Percentiles rank a stretch among this genome's conserved stretches.
phyloP scores from a whole-genome alignment of 2,113 vertebrate genomes.

The Ameiurus melas region DNA sequence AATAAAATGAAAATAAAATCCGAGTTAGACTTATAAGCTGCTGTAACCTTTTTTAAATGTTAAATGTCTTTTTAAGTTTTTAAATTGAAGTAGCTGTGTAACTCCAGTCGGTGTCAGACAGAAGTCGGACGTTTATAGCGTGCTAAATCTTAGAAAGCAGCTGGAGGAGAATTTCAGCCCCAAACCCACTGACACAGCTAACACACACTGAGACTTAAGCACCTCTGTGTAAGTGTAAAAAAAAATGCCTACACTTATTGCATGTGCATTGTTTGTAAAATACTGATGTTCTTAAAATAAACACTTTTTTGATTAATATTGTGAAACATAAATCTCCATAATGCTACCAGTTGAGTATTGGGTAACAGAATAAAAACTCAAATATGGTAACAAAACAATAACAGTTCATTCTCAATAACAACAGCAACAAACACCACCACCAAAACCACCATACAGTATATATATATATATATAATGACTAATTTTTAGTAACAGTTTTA shows the following conservation, averaged over 20 bases:
- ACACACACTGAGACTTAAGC: not conserved
- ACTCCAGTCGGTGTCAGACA: not conserved
- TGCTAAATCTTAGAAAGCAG: not conserved
- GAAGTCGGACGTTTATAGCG: not conserved
- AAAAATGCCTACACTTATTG: too few species aligned
- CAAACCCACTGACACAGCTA: not conserved
- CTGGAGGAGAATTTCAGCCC: not conserved
- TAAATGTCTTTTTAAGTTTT: not conserved
- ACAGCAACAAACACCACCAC: too few species aligned
- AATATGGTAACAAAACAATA: not conserved
- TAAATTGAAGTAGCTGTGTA: not conserved
- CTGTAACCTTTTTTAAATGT: slow-evolving; percentile 19
- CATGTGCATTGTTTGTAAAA: too few species aligned
- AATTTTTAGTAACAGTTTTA: too few species aligned
- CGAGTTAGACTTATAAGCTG: slow-evolving; percentile 17
- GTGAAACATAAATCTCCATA: not conserved
- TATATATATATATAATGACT: too few species aligned
- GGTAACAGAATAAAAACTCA: too few species aligned
- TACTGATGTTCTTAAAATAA: not conserved
- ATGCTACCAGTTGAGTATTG: not conserved
- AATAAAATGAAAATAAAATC: not conserved
- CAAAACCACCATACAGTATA: too few species aligned
- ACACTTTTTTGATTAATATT: not conserved
- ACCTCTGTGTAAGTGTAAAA: too few species aligned
- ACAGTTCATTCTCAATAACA: not conserved